Evolutionary conservation across 2,888 invertebrate genomes (phyloP).

Genomic region (Hyppa rectilinea): DNA sequence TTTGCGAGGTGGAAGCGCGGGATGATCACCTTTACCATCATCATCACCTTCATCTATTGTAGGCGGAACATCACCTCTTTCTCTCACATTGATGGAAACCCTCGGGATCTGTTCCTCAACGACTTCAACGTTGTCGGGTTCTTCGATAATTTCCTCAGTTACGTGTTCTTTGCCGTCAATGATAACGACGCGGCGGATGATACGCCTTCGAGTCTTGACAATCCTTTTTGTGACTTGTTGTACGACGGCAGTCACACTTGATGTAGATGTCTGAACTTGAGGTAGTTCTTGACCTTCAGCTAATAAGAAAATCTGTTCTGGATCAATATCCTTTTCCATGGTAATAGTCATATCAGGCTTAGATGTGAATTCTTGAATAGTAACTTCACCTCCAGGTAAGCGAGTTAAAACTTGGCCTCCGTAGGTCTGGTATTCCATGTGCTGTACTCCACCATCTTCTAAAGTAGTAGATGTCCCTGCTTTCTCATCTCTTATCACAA

Average conservation of each 20-base stretch:
- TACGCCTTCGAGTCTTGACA: constrained; percentile 93
- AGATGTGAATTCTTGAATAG: constrained; percentile 92
- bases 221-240: constrained; percentile 95
- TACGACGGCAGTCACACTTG: constrained; percentile 94
- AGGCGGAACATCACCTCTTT: constrained; percentile 88
- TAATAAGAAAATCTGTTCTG: constrained; percentile 85
- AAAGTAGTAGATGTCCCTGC: constrained; percentile 90
- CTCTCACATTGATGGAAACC: constrained; percentile 92
- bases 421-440: constrained; percentile 91
- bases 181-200: constrained; percentile 94
- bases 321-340: constrained; percentile 90
- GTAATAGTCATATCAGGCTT: constrained; percentile 91
- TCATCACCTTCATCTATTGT: constrained; percentile 75
- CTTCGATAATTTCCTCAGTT: constrained; percentile 95
- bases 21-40: constrained; percentile 72
- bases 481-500: constrained; percentile 92
- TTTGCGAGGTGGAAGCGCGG: constrained; percentile 67
- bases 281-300: constrained; percentile 83
- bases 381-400: constrained; percentile 91
- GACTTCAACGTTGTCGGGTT: constrained; percentile 94
- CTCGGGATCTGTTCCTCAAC: constrained; percentile 93
- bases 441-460: constrained; percentile 92
- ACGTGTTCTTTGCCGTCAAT: constrained; percentile 96
- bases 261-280: constrained; percentile 91
- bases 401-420: constrained; percentile 92